Evolutionary conservation across 2,113 vertebrate species (phyloP).

Genomic region (Serilophus lunatus): DNA sequence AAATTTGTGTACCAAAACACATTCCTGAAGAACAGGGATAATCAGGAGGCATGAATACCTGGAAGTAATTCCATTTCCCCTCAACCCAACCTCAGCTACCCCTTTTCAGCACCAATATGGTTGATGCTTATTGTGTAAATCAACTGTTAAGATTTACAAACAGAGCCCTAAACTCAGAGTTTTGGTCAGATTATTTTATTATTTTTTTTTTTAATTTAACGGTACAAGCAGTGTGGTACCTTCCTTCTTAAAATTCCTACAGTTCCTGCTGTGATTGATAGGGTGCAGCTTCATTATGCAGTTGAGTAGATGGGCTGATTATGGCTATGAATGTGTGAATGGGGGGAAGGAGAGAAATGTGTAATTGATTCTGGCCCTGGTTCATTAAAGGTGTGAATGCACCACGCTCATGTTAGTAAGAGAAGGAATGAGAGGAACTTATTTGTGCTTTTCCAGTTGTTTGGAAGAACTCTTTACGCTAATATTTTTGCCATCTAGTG

Average conservation of each 20-base stretch:
- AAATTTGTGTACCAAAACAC: neutral
- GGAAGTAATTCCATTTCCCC: constrained; percentile 41
- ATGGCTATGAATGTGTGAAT: constrained; percentile 78
- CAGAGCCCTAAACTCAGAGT: constrained; percentile 54
- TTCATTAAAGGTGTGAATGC: constrained; percentile 78
- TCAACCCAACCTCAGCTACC: constrained; percentile 27
- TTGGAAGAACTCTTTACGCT: constrained; percentile 39
- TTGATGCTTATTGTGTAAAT: constrained; percentile 49
- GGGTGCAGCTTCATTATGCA: constrained; percentile 74
- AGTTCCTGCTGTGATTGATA: constrained; percentile 76
- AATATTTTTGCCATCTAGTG: neutral
- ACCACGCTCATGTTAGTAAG: neutral
- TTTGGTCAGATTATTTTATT: constrained; percentile 51
- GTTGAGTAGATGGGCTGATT: constrained; percentile 68
- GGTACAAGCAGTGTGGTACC: constrained; percentile 44
- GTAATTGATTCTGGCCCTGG: constrained; percentile 83
- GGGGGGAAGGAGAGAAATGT: constrained; percentile 75
- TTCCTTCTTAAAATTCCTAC: constrained; percentile 70
- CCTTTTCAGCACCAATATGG: constrained; percentile 10
- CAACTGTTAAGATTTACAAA: constrained; percentile 39
- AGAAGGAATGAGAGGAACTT: constrained; percentile 9
- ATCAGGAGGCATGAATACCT: neutral
- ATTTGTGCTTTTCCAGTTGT: constrained; percentile 14
- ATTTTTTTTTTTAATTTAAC: constrained; percentile 65
- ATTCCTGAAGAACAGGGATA: neutral